These are phyloP conservation scores for Eulithis prunata DNA, from an alignment of 2,888 invertebrate species.

Conservation along the genomic window DNA sequence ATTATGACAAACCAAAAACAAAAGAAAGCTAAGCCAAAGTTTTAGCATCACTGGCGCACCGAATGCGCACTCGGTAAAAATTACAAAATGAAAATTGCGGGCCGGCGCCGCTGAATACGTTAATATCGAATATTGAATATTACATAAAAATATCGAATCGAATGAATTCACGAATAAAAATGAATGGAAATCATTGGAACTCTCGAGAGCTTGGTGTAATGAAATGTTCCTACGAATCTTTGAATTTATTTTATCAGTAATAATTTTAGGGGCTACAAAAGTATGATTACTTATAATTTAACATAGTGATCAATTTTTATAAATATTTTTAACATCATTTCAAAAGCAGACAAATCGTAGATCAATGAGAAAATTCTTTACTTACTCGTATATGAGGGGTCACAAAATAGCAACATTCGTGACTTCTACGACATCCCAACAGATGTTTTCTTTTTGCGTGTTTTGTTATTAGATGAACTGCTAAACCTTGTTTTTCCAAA, in stretches of 20 bases:
- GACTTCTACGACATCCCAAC: no score
- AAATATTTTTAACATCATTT: no score
- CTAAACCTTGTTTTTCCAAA: no score
- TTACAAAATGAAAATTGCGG: slow-evolving; percentile 84
- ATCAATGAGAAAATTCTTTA: no score
- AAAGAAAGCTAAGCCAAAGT: slow-evolving; percentile 18
- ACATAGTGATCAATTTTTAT: no score
- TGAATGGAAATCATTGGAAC: slow-evolving; percentile 68
- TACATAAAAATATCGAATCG: slow-evolving; percentile 79
- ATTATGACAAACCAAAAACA: no score
- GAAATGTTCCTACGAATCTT: slow-evolving; percentile 52
- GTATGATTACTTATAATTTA: background rate
- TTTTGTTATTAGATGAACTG: no score
- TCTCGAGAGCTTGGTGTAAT: slow-evolving; percentile 68
- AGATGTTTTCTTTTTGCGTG: no score
- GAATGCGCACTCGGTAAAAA: slow-evolving; percentile 81
- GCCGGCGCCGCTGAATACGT: slow-evolving; percentile 80
- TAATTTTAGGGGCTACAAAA: background rate
- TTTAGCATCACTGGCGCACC: slow-evolving; percentile 59
- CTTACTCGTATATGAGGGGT: no score
- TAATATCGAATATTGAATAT: slow-evolving; percentile 84
- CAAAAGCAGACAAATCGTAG: no score
- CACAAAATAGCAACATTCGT: no score
- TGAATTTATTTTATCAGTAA: slow-evolving; percentile 1
- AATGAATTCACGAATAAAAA: slow-evolving; percentile 72